These are phyloP conservation scores for Lycodopsis pacificus DNA, from an alignment of 2,797 vertebrate genomes.

Conservation along the genomic window DNA sequence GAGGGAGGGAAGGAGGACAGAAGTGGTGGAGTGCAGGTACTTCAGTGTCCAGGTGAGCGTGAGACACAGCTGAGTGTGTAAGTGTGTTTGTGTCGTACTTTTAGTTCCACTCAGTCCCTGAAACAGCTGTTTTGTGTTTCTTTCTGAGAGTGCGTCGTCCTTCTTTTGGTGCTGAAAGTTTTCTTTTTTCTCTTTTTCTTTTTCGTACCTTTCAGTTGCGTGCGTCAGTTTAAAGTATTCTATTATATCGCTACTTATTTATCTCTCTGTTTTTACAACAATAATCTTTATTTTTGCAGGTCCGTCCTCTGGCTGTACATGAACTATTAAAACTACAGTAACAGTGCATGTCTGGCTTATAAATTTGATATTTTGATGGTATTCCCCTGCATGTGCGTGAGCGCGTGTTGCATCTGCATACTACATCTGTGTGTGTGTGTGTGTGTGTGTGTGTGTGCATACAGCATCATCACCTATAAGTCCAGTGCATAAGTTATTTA, in stretches of 20 bases:
- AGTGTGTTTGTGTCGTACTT: slow-evolving; percentile 15
- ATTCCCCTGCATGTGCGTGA: slow-evolving; percentile 57
- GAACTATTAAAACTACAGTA: slow-evolving; percentile 71
- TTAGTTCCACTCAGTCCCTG: slow-evolving; percentile 43
- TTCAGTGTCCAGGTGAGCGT: slow-evolving; percentile 59
- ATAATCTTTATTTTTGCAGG: slow-evolving; percentile 35
- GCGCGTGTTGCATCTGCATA: slow-evolving; percentile 49
- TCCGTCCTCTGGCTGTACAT: slow-evolving; percentile 60
- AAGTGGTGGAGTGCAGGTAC: slow-evolving; percentile 55
- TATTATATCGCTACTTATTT: slow-evolving; percentile 31
- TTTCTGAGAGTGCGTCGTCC: slow-evolving; percentile 20
- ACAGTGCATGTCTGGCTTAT: slow-evolving; percentile 81
- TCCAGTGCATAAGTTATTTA: slow-evolving; percentile 69
- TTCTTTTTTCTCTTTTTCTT: background rate
- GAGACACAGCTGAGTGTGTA: slow-evolving; percentile 58
- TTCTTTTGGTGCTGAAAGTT: slow-evolving; percentile 13
- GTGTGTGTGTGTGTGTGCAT: slow-evolving; percentile 37
- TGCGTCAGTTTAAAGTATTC: slow-evolving; percentile 42
- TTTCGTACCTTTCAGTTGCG: slow-evolving; percentile 29
- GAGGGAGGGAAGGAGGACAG: slow-evolving; percentile 10
- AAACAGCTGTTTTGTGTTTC: slow-evolving; percentile 38
- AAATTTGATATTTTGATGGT: slow-evolving; percentile 28
- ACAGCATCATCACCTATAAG: slow-evolving; percentile 46
- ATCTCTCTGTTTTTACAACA: slow-evolving; percentile 40
- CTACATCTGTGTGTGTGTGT: background rate